Conservation (phyloP, 2,888 invertebrate species). For the Rhaphigaster nebulosa region DNA sequence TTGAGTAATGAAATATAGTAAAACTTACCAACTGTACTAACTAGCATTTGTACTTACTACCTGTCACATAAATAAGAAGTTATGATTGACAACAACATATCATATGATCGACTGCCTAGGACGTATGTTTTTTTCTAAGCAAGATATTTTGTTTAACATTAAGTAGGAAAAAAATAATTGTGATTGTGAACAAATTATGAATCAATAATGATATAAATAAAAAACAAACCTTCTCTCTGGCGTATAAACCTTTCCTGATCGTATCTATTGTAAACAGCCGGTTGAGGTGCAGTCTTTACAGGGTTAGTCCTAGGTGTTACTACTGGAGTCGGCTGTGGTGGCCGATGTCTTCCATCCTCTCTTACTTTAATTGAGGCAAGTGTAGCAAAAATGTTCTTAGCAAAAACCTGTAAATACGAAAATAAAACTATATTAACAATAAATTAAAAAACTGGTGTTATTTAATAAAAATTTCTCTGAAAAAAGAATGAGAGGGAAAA, state of each 20-base stretch:
- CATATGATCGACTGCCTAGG: no score
- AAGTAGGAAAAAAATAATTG: no score
- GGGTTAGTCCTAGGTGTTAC: constrained; percentile 77
- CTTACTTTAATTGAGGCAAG: constrained; percentile 91
- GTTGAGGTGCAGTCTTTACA: constrained; percentile 76
- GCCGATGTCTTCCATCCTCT: constrained; percentile 86
- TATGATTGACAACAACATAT: no score
- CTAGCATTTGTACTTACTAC: no score
- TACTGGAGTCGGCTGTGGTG: constrained; percentile 71
- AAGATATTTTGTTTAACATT: no score
- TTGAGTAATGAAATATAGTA: no score
- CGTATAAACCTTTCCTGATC: constrained; percentile 97
- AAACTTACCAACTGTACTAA: no score
- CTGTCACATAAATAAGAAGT: no score
- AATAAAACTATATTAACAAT: neutral
- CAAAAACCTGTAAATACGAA: constrained; percentile 78
- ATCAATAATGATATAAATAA: neutral
- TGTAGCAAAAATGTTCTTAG: constrained; percentile 92
- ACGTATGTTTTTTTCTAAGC: no score
- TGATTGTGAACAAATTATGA: no score
- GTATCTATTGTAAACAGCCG: constrained; percentile 96
- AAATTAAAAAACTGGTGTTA: neutral
- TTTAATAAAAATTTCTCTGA: neutral
- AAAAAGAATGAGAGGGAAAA: constrained; percentile 34
- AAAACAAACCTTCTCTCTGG: constrained; percentile 82